phyloP scores from a whole-genome alignment of 2,888 invertebrate genomes.

The Cistogaster globosa region DNA sequence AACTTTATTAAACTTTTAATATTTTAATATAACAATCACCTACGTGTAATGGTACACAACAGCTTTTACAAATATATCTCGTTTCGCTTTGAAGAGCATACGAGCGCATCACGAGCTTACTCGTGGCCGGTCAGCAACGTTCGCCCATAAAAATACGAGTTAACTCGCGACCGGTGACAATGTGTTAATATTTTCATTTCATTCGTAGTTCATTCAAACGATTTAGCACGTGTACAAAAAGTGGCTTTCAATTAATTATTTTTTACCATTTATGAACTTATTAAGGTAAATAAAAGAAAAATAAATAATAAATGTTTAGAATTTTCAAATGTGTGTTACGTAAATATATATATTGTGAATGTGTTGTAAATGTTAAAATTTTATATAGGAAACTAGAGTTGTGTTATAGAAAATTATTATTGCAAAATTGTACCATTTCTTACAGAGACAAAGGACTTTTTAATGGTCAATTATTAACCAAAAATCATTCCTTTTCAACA shows the following conservation, averaged over 20 bases:
- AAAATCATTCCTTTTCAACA: conserved; percentile 20
- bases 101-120: too few relatives aligned
- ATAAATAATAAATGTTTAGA: neutral
- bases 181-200: too few relatives aligned
- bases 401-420: conserved; percentile 38
- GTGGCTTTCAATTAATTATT: neutral
- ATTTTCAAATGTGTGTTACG: neutral
- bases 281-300: neutral
- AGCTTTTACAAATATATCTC: too few relatives aligned
- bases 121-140: too few relatives aligned
- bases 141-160: too few relatives aligned
- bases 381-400: conserved; percentile 30
- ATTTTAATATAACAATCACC: too few relatives aligned
- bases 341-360: conserved; percentile 37
- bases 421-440: conserved; percentile 31
- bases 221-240: too few relatives aligned
- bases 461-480: neutral
- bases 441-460: conserved; percentile 26
- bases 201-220: too few relatives aligned
- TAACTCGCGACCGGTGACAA: too few relatives aligned
- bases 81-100: too few relatives aligned
- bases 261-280: conserved; percentile 48
- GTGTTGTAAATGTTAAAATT: conserved; percentile 43
- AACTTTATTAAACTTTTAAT: too few relatives aligned
- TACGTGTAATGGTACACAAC: too few relatives aligned